Evolutionary conservation across 2,113 vertebrate species (phyloP).

Genomic region (Cygnus atratus): DNA sequence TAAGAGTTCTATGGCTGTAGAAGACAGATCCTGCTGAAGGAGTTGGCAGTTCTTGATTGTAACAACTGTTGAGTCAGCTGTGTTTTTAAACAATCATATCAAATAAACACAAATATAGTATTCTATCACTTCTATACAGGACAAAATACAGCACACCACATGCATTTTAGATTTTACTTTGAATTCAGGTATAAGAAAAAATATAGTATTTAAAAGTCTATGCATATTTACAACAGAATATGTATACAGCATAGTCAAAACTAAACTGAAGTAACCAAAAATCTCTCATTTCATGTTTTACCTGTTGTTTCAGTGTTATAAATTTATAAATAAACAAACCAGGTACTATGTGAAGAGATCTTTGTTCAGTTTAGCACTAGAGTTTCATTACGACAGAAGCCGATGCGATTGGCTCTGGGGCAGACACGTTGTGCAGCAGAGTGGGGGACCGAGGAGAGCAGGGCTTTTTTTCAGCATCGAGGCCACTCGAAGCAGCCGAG

Average conservation of each 20-base stretch:
- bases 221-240: background rate
- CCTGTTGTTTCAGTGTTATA: background rate
- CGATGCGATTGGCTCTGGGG: no score
- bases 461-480: no score
- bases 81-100: background rate
- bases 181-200: background rate
- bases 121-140: background rate
- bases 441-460: no score
- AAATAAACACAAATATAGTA: background rate
- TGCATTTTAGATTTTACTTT: background rate
- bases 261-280: background rate
- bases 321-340: background rate
- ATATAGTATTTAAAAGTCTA: background rate
- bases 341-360: background rate
- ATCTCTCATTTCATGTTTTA: background rate
- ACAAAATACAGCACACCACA: background rate
- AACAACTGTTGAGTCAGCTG: background rate
- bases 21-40: background rate
- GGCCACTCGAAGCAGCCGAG: no score
- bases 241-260: background rate
- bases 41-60: background rate
- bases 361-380: background rate
- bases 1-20: background rate
- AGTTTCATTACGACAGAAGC: background rate
- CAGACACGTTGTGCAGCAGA: no score